phyloP scores from a whole-genome alignment of 2,888 invertebrate species.

The Polymixis flavicincta region DNA sequence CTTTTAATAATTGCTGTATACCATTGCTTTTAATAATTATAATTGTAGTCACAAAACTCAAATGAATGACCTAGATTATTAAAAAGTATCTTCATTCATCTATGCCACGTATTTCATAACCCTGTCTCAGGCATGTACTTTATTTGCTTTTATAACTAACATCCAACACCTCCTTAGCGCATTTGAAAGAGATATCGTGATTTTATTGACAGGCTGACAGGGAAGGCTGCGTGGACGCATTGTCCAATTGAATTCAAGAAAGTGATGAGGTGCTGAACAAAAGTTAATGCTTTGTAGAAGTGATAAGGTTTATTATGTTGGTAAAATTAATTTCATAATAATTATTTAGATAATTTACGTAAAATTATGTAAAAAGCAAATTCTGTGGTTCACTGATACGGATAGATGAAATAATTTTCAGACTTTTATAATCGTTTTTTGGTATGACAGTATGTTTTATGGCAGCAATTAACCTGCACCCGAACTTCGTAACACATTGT shows the following conservation, averaged over 20 bases:
- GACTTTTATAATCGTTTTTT: not conserved
- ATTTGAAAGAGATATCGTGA: slow-evolving; percentile 51
- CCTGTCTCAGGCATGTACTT: not conserved
- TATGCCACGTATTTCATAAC: slow-evolving; percentile 22
- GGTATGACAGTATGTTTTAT: not conserved
- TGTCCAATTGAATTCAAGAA: not conserved
- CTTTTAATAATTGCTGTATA: not conserved
- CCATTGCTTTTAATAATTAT: not conserved
- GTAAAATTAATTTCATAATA: not conserved
- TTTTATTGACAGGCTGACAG: slow-evolving; percentile 53
- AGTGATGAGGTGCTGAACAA: not conserved
- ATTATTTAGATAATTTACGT: not conserved
- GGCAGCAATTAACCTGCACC: not conserved
- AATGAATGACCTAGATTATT: not conserved
- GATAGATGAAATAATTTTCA: not conserved
- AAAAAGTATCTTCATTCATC: slow-evolving; percentile 9
- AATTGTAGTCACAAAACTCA: not conserved
- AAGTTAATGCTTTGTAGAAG: not conserved
- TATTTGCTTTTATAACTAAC: slow-evolving; percentile 24
- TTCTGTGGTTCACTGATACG: not conserved
- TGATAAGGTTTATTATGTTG: not conserved
- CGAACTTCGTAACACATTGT: too few relatives aligned
- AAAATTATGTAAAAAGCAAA: not conserved
- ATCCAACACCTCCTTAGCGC: slow-evolving; percentile 23
- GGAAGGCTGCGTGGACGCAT: slow-evolving; percentile 32